Base-by-base conservation (phyloP, 2,888 invertebrate species). In the Cylloceria caligata region DNA sequence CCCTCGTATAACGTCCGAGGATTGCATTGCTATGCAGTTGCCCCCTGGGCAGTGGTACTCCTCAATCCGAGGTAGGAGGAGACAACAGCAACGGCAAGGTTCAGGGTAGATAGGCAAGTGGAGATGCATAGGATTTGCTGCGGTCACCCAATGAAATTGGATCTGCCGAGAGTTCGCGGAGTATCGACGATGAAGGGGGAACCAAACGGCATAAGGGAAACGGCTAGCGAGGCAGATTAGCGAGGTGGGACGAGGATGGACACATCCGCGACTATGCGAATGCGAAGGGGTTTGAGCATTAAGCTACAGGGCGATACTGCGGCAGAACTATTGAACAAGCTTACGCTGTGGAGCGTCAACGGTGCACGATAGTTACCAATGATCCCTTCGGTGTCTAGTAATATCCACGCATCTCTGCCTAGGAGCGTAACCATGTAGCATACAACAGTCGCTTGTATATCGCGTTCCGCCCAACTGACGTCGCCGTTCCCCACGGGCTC, bases 131-230 rank as follows among this genome's bases (percentile, higher is more conserved):
- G 24, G 79, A 72, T 71, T 39, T 79, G 86, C 83, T 88, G 89
- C 80, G 88, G 89, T 88, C 86, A 86, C 87, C 87, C 88, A 88
- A 90, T 91, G 89, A 89, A 91, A 91, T 91, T 91, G 90, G 88
- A 90, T 90, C 89, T 87, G 85, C 88, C 87, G 86, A 88, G 89
- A 88, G 88, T 88, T 84, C 79, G 83, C 81, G 84, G 86, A 86
- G 86, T 88, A 89, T 87, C 80, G 68, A 80, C 60, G 19, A 21
- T 39, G 62, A 42, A 45, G 11, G 85, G 86, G 84, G 83, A 81
- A 84, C 85, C 87, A 86, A 87, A 88, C 30, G 45, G 76, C 19
- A 64, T 57, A 42, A 72, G 76, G 65, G 79, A 74, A 74, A 74
- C 79, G 77, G 72, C 71, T 74, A 69, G 62, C 68, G 60, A 75